Percentiles rank a stretch among this genome's conserved stretches.
Evolutionary conservation across 1,140 invertebrate species (phyloP).

Genomic region (Monochamus saltuarius): DNA sequence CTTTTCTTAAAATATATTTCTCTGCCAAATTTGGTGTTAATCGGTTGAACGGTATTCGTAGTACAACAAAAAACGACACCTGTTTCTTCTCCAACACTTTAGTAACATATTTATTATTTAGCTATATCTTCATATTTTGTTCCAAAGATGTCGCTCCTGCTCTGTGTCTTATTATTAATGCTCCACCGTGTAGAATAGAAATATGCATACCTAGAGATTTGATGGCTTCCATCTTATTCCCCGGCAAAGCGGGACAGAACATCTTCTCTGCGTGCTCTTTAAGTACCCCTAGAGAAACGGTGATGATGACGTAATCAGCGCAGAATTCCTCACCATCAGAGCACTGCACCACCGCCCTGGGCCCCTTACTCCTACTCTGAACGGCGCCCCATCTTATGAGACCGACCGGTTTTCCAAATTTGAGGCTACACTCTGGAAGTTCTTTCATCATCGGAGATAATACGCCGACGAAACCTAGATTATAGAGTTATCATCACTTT

Average conservation of each 20-base stretch:
- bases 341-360: conserved; percentile 64
- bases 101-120: too few relatives aligned
- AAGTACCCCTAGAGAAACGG: conserved; percentile 79
- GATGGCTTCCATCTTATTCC: conserved; percentile 74
- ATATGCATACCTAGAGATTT: conserved; percentile 49
- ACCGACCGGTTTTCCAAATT: conserved; percentile 64
- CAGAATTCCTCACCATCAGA: conserved; percentile 70
- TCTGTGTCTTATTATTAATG: too few relatives aligned
- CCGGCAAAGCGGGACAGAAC: conserved; percentile 74
- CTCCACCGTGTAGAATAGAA: too few relatives aligned
- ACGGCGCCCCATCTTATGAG: conserved; percentile 63
- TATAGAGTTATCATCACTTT: neutral
- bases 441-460: conserved; percentile 62
- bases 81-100: too few relatives aligned
- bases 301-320: conserved; percentile 80
- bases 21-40: too few relatives aligned
- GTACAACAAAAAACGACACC: too few relatives aligned
- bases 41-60: too few relatives aligned
- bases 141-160: too few relatives aligned
- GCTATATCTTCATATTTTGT: too few relatives aligned
- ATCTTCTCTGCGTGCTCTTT: conserved; percentile 73
- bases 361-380: conserved; percentile 50
- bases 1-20: too few relatives aligned
- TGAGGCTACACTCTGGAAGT: conserved; percentile 59
- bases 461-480: conserved; percentile 57